phyloP scores from a whole-genome alignment of 2,113 vertebrate genomes.

The Prolemur simus region DNA sequence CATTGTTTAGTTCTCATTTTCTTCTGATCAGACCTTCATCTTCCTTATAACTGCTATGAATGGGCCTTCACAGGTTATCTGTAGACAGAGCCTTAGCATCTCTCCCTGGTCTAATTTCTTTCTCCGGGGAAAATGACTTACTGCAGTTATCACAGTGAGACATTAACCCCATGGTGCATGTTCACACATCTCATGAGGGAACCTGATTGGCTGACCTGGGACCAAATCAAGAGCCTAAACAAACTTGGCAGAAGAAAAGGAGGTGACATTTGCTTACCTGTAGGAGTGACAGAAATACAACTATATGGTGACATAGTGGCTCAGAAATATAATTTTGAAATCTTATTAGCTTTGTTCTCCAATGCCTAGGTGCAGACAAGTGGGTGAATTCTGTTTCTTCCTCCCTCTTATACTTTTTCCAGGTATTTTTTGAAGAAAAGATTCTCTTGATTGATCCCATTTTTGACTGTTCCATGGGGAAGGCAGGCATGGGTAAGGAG shows the following conservation, averaged over 20 bases:
- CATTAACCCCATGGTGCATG: neutral
- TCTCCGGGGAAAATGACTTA: neutral
- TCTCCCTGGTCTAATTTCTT: neutral
- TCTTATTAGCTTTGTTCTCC: neutral
- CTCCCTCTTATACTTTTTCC: neutral
- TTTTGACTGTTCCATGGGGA: constrained; percentile 66
- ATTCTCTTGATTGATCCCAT: constrained; percentile 72
- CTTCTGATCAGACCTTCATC: neutral
- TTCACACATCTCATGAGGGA: neutral
- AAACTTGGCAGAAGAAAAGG: neutral
- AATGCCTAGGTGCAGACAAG: neutral
- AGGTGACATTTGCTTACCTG: neutral
- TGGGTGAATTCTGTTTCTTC: neutral
- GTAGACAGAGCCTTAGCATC: neutral
- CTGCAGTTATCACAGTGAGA: neutral
- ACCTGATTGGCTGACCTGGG: neutral
- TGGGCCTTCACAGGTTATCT: neutral
- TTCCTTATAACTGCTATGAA: neutral
- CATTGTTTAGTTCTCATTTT: neutral
- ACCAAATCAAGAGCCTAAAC: neutral
- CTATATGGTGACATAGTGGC: neutral
- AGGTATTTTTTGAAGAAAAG: constrained; percentile 47
- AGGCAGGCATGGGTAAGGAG: constrained; percentile 71
- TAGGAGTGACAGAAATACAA: neutral
- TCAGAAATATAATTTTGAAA: neutral